Base-by-base conservation (phyloP, 2,113 vertebrate species). In the Lycocorax pyrrhopterus region DNA sequence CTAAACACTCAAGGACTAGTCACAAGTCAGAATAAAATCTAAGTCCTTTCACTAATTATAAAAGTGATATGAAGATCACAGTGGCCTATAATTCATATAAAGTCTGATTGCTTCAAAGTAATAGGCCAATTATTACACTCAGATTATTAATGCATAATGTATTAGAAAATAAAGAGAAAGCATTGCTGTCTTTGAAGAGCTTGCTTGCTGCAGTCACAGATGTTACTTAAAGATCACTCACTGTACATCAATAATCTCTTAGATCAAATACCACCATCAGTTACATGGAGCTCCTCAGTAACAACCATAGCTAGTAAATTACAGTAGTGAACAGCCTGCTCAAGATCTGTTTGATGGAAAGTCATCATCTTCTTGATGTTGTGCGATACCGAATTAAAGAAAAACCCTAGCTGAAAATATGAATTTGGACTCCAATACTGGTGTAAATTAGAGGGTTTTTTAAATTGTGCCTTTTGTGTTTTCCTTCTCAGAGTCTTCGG, bases 121-220 rank as follows among this genome's bases (percentile, higher is more conserved):
- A 77, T 77, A 76, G 86, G 4, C 15, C 63, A 89, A 86, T 80
- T 89, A 94, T 58, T 77, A 62, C 9, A 35, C 20, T 86, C 35
- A 88, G 62, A 80, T 94, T 90, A 83, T 83, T 90, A 43, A 87
- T 95, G 20, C 76, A 95, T 74, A 74, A 89, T 87, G 33, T 29
- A 86, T 88, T n/a, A 83, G 46, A 44, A 44, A 90, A 85, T 58
- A 93, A 84, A 49, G 17, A 69, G 58, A 73, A 88, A 86, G 19
- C 32, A 53, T 80, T 76, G 41, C 19, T 56, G 13, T 56, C 72
- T 95, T 95, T 92, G 86, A 92, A 86, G 72, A 92, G 33, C 58
- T 83, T 73, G 10, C 53, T 83, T 88, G 75, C 67, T 90, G 41
- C 49, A 82, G 39, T 71, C 43, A 77, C 46, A 93, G 32, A 89